Conservation (phyloP, 2,888 invertebrate species). For the Coenonympha arcania region DNA sequence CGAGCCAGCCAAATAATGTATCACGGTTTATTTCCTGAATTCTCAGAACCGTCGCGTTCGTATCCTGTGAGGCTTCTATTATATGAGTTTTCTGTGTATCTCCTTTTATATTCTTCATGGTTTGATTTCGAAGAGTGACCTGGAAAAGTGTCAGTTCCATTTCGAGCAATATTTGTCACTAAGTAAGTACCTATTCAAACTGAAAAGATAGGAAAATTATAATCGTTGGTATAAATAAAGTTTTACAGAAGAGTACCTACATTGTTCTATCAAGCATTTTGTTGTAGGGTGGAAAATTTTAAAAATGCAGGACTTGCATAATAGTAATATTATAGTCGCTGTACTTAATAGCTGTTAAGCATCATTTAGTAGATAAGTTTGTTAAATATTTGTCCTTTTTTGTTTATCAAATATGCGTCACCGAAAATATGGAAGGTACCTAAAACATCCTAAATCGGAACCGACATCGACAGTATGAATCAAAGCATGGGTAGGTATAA, state of each 20-base stretch:
- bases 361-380: too few species aligned
- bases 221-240: too few species aligned
- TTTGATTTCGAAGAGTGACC: neutral
- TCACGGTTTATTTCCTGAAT: neutral
- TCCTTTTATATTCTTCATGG: neutral
- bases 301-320: too few species aligned
- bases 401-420: too few species aligned
- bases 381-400: too few species aligned
- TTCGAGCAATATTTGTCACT: neutral
- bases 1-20: neutral
- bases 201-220: neutral
- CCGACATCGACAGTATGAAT: too few species aligned
- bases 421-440: constrained; percentile 4
- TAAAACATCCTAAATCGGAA: constrained; percentile 10
- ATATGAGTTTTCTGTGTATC: neutral
- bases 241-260: too few species aligned
- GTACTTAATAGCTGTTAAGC: too few species aligned
- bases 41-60: neutral
- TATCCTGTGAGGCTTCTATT: neutral
- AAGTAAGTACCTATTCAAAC: neutral
- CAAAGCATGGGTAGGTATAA: too few species aligned
- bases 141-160: neutral
- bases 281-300: too few species aligned
- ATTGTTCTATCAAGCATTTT: too few species aligned
- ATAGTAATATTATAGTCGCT: too few species aligned